Base-by-base conservation (phyloP, 1,140 invertebrate species). In the Bombus difficillimus region DNA sequence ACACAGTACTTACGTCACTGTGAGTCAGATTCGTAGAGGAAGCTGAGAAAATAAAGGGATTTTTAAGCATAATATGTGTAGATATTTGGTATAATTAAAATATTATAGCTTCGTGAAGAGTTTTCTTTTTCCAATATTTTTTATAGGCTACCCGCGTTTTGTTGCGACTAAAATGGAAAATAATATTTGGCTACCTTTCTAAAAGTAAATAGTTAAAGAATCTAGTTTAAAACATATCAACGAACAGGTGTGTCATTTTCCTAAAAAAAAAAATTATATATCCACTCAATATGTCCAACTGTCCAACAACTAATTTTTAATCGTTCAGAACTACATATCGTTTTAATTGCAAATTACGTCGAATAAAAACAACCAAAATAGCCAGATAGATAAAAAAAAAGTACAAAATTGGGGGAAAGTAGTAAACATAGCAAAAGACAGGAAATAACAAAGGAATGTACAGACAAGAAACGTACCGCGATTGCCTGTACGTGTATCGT, bases 401-500 rank as follows among this genome's bases (percentile, higher is more conserved):
- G 6, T 4, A 3, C 10, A 72, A 37, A 68, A 37, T 68, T 37
- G 1, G 9, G 9, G 13, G 32, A n/a, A 57, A 3, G 1, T 47
- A 3, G 4, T 9, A 12, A 39, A 53, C 13, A 22, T 1, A 8
- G 0, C 22, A 32, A 47, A 41, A 59, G 25, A 72, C 12, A 12
- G 32, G 28, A 15, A 57, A 80, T n/a, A 57, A 41, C 13, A 53
- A 57, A 85, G 43, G 25, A 15, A 66, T 59, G 53, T 28, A 43
- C 5, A 64, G 47, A 75, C 81, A 39, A 77, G 47, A 3, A 37
- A 53, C 28, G 79, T 59, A 79, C 53, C 72, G 83, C 64, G 47
- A 53, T 66, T 78, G 85, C 59, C 28, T 10, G 66, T 62, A n/a
- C 41, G 41, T 34, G 81, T 66, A 72, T 53, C 53, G 86, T 91